Base-by-base conservation (phyloP, 2,113 vertebrate genomes). In the Herpetotheres cachinnans region DNA sequence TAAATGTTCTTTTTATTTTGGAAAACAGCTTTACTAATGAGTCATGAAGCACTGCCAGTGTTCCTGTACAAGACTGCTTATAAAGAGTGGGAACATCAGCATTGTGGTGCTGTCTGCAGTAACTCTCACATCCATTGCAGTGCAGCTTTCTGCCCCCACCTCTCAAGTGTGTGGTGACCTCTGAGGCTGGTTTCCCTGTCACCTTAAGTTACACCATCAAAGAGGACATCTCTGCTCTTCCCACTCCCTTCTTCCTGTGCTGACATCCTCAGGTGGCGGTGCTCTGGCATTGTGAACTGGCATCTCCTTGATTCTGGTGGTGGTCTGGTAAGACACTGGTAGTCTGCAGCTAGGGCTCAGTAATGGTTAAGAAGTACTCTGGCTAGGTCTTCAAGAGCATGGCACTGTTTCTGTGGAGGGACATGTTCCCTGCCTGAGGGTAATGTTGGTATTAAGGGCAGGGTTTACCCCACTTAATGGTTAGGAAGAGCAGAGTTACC, bases 91-190 rank as follows among this genome's bases (percentile, higher is more conserved):
- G 49, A 76, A 26, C 18, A 24, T 42, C 15, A 36, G 69, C 16
- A 7, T 10, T 0, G 0, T 18, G 65, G 32, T 78, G 78, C 2
- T 2, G 47, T 50, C 36, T 69, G 71, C 66, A 52, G 26, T 16
- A 67, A 14, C 85, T 79, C 52, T 76, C 25, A 22, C 59, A 34
- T 7, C n/a, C 3, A 0, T 40, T 42, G 29, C 36, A 7, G 14
- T 26, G 34, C 46, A 65, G 58, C 18, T 67, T 25, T 34, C 40
- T 47, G 58, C n/a, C 38, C 19, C 42, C 30, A 36, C 30, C 25
- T 86, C 76, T 69, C 16, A 10, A 44, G 14, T 4, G 15, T 24
- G 6, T 24, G 76, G 52, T 92, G 74, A 47, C 44, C 21, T 76
- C 56, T 67, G 67, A 34, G 69, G 65, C 34, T 40, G 3, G 8